Evolutionary conservation across 2,113 vertebrate species (phyloP).

Genomic region (Manacus vitellinus): DNA sequence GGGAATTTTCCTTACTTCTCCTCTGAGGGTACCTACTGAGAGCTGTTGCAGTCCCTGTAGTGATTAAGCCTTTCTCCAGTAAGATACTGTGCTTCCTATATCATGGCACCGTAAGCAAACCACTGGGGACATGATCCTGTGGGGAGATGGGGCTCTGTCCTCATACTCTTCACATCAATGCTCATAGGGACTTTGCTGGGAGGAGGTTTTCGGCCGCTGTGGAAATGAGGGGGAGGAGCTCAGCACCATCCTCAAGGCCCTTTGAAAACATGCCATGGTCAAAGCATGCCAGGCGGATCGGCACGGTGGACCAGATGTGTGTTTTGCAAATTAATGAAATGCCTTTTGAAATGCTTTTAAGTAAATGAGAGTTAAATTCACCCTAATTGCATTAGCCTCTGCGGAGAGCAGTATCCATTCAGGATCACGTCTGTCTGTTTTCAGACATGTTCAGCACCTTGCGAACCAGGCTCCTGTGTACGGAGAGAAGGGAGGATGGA

Average conservation of each 20-base stretch:
- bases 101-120: not conserved
- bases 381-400: conserved; percentile 54
- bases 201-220: not conserved
- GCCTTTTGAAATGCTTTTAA: conserved; percentile 67
- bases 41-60: not conserved
- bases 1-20: not conserved
- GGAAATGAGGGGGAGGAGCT: fast-evolving
- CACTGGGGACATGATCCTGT: not conserved
- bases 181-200: not conserved
- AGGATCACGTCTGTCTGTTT: not conserved
- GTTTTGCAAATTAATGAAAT: conserved; percentile 64
- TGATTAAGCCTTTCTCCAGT: not conserved
- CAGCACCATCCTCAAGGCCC: not conserved
- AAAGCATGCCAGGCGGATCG: not conserved
- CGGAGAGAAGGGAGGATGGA: not conserved
- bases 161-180: not conserved
- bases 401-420: not conserved
- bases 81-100: not conserved
- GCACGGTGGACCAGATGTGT: conserved; percentile 8
- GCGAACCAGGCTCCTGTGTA: not conserved
- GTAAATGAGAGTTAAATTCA: conserved; percentile 66
- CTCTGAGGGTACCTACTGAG: not conserved
- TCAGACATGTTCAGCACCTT: fast-evolving
- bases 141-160: not conserved
- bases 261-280: not conserved